phyloP scores from a whole-genome alignment of 2,797 vertebrate species.

The Eremophila alpestris region DNA sequence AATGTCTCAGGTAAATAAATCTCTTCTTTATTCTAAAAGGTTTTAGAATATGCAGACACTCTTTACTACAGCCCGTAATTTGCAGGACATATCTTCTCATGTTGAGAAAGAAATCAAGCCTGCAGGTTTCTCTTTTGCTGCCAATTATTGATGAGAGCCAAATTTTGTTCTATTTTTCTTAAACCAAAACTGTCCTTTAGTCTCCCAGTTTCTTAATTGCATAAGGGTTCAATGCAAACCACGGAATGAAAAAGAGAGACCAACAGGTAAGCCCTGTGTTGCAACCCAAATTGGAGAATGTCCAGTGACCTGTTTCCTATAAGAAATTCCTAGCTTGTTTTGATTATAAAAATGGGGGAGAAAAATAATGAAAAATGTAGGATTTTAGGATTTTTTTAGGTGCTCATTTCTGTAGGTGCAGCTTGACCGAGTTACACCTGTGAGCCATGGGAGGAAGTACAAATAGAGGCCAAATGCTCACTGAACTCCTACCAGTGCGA shows the following conservation, averaged over 20 bases:
- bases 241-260: background rate
- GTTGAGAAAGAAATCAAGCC: background rate
- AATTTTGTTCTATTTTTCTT: background rate
- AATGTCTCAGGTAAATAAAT: background rate
- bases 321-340: background rate
- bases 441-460: background rate
- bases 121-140: background rate
- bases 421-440: background rate
- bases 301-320: background rate
- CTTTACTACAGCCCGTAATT: background rate
- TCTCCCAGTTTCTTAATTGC: background rate
- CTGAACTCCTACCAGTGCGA: background rate
- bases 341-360: rapidly evolving
- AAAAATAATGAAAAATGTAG: background rate
- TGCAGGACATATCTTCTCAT: background rate
- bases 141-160: background rate
- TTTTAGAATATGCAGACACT: background rate
- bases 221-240: background rate
- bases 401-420: background rate
- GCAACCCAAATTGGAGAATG: background rate
- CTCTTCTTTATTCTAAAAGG: background rate
- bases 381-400: background rate
- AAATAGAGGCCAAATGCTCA: background rate
- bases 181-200: background rate
- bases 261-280: background rate